Evolutionary conservation across 2,113 vertebrate species (phyloP).

Genomic region (Prionailurus viverrinus): DNA sequence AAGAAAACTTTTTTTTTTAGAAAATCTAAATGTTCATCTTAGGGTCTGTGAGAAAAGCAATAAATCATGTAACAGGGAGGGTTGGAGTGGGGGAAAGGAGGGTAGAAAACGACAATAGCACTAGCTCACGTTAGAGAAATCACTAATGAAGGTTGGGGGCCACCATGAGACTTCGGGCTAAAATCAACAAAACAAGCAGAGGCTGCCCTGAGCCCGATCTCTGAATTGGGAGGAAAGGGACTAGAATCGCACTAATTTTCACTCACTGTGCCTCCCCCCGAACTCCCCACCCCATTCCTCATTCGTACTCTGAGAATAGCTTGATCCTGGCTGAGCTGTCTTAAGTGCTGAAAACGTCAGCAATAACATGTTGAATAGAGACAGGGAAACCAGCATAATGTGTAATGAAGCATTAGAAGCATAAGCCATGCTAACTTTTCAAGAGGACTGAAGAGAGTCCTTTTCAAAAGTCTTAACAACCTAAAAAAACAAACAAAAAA

Average conservation of each 20-base stretch:
- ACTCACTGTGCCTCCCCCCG: not conserved
- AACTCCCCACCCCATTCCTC: not conserved
- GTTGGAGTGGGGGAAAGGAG: not conserved
- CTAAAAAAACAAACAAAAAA: not conserved
- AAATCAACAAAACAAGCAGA: not conserved
- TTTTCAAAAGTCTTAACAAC: not conserved
- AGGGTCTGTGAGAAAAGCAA: not conserved
- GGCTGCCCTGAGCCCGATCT: not conserved
- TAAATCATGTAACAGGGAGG: not conserved
- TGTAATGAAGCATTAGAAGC: not conserved
- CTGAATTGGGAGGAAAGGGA: not conserved
- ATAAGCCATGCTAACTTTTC: not conserved
- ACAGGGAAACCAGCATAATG: not conserved
- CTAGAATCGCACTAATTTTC: not conserved
- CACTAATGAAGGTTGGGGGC: not conserved
- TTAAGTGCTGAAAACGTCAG: not conserved
- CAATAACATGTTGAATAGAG: not conserved
- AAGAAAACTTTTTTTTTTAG: not conserved
- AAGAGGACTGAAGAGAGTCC: not conserved
- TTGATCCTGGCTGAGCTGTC: not conserved
- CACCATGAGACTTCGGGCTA: not conserved
- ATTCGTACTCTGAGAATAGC: not conserved
- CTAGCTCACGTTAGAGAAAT: not conserved
- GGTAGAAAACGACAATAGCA: not conserved
- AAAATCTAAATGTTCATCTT: not conserved